phyloP scores from a whole-genome alignment of 2,888 invertebrate genomes.

The Fragum whitleyi region DNA sequence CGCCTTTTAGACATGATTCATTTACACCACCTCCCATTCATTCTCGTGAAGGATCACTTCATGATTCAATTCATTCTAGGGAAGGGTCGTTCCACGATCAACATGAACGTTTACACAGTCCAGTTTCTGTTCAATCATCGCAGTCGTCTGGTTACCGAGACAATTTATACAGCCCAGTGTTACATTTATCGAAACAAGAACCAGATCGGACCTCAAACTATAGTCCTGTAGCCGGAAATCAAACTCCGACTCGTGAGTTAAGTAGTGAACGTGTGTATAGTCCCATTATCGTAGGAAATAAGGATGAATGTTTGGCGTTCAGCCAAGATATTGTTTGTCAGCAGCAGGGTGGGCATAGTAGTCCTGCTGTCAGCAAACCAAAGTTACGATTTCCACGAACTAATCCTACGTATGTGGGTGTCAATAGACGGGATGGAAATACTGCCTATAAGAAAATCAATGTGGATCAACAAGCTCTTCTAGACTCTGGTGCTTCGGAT shows the following conservation, averaged over 20 bases:
- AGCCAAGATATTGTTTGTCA: slow-evolving; percentile 78
- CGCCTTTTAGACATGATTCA: slow-evolving; percentile 64
- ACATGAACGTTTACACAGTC: slow-evolving; percentile 67
- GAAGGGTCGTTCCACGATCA: slow-evolving; percentile 65
- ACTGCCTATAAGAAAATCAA: slow-evolving; percentile 79
- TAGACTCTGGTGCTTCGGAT: slow-evolving; percentile 67
- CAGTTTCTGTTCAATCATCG: slow-evolving; percentile 61
- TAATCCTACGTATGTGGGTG: slow-evolving; percentile 84
- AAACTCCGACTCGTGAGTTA: slow-evolving; percentile 53
- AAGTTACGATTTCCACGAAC: slow-evolving; percentile 84
- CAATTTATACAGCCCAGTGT: slow-evolving; percentile 65
- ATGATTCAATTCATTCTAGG: slow-evolving; percentile 62
- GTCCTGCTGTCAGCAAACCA: slow-evolving; percentile 76
- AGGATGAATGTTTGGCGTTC: slow-evolving; percentile 77
- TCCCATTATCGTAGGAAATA: slow-evolving; percentile 60
- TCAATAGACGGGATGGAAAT: slow-evolving; percentile 74
- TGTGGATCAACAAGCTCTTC: slow-evolving; percentile 67
- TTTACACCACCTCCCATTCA: slow-evolving; percentile 65
- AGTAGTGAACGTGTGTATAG: slow-evolving; percentile 67
- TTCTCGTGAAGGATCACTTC: slow-evolving; percentile 60
- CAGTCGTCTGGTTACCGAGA: slow-evolving; percentile 62
- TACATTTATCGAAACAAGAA: slow-evolving; percentile 63
- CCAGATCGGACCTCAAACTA: slow-evolving; percentile 50
- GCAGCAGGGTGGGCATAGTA: slow-evolving; percentile 73
- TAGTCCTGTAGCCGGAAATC: slow-evolving; percentile 49